phyloP scores from a whole-genome alignment of 2,888 invertebrate genomes.

The Miltochrista miniata region DNA sequence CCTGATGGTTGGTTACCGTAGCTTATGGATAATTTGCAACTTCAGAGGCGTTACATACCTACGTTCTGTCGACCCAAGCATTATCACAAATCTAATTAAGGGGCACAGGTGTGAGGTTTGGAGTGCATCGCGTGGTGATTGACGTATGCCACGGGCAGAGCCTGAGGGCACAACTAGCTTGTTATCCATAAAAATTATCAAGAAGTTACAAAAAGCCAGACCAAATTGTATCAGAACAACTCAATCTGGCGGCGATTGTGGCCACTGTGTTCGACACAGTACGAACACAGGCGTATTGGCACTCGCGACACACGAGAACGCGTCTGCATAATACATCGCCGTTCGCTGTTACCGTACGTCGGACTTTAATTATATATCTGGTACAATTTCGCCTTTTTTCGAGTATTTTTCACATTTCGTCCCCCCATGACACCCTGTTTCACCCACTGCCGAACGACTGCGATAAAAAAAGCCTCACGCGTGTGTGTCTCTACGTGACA shows the following conservation, averaged over 20 bases:
- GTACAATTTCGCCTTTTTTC: slow-evolving; percentile 84
- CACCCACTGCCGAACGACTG: slow-evolving; percentile 71
- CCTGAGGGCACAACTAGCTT: too few relatives aligned
- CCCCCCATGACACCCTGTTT: slow-evolving; percentile 61
- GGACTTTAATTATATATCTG: slow-evolving; percentile 84
- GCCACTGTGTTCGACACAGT: slow-evolving; percentile 28
- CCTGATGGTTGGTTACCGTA: too few relatives aligned
- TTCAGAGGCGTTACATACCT: too few relatives aligned
- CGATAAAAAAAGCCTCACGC: slow-evolving; percentile 62
- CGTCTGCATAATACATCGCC: slow-evolving; percentile 80
- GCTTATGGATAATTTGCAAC: too few relatives aligned
- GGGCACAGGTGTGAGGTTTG: too few relatives aligned
- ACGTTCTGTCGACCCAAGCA: too few relatives aligned
- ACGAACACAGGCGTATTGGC: slow-evolving; percentile 46
- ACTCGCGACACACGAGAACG: slow-evolving; percentile 67
- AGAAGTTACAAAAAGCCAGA: slow-evolving; percentile 21
- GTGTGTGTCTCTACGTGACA: slow-evolving; percentile 59
- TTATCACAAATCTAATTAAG: too few relatives aligned
- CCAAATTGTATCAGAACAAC: not conserved
- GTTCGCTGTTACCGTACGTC: slow-evolving; percentile 75
- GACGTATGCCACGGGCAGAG: too few relatives aligned
- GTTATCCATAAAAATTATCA: not conserved
- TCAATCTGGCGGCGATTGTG: slow-evolving; percentile 16
- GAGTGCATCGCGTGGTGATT: too few relatives aligned
- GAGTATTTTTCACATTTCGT: slow-evolving; percentile 84